Evolutionary conservation across 92 coral and sea anemone genomes (phyloP).

Genomic region (Blastomussa wellsi): DNA sequence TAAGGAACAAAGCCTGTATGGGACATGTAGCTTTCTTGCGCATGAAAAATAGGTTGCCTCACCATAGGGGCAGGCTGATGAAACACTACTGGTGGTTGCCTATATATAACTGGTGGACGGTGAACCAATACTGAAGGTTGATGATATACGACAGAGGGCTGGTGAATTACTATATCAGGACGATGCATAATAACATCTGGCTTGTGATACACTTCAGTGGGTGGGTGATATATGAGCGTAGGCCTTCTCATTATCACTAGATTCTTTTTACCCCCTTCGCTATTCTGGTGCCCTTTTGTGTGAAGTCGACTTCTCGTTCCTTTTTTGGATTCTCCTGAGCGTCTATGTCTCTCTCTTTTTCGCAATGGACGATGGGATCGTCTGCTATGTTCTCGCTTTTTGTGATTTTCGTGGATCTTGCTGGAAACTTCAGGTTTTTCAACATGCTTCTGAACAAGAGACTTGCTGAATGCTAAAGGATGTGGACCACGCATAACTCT

Average conservation of each 20-base stretch:
- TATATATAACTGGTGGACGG: constrained; percentile 86
- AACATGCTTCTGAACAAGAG: constrained; percentile 19
- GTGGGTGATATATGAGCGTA: constrained; percentile 81
- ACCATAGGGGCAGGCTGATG: constrained; percentile 92
- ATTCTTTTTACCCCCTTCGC: constrained; percentile 77
- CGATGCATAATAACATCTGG: constrained; percentile 92
- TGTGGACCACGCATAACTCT: not conserved
- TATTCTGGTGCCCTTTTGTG: constrained; percentile 19
- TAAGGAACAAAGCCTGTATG: constrained; percentile 74
- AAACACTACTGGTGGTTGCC: constrained; percentile 89
- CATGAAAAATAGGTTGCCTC: constrained; percentile 79
- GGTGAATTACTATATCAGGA: constrained; percentile 93
- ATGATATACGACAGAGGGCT: constrained; percentile 86
- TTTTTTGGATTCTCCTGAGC: not conserved
- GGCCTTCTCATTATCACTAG: constrained; percentile 82
- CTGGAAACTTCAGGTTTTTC: constrained; percentile 14
- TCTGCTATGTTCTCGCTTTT: not conserved
- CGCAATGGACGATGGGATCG: not conserved
- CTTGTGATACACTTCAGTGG: constrained; percentile 89
- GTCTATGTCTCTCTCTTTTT: constrained; percentile 17
- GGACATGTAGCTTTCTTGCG: constrained; percentile 78
- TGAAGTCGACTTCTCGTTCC: not conserved
- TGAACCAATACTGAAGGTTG: constrained; percentile 94
- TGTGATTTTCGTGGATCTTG: not conserved
- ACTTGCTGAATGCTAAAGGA: constrained; percentile 35